These are phyloP conservation scores for Lathronympha strigana DNA, from an alignment of 2,888 invertebrate species.

Conservation along the genomic window DNA sequence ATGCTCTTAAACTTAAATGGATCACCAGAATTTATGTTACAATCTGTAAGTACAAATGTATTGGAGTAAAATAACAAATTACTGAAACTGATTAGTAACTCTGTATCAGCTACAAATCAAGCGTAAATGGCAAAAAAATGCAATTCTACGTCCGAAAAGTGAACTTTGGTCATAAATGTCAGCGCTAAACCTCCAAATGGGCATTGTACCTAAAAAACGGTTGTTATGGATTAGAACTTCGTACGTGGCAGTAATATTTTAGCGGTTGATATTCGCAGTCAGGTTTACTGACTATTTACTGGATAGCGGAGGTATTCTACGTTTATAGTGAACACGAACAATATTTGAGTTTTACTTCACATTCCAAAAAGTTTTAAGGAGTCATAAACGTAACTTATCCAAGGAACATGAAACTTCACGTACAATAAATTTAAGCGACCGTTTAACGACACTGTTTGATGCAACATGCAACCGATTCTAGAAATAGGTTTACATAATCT, in stretches of 20 bases:
- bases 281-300: not conserved
- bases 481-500: too few relatives aligned
- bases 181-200: conserved; percentile 39
- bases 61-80: conserved; percentile 15
- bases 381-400: too few relatives aligned
- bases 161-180: conserved; percentile 41
- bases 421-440: too few relatives aligned
- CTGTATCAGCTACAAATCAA: conserved; percentile 27
- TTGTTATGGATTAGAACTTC: conserved; percentile 14
- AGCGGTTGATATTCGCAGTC: not conserved
- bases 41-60: too few relatives aligned
- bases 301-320: not conserved
- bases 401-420: too few relatives aligned
- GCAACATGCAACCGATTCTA: too few relatives aligned
- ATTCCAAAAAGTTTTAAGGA: too few relatives aligned
- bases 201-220: conserved; percentile 34
- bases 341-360: too few relatives aligned
- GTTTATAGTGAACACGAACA: not conserved
- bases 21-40: too few relatives aligned
- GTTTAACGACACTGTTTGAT: too few relatives aligned
- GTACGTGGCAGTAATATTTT: conserved; percentile 13
- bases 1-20: too few relatives aligned
- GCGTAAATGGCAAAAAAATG: conserved; percentile 11
- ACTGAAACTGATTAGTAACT: conserved; percentile 18
- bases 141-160: conserved; percentile 26